Percentiles rank a stretch among this genome's conserved stretches.
These are phyloP conservation scores for Calephelis virginiensis DNA, from an alignment of 1,140 invertebrate species.

Conservation along the genomic window DNA sequence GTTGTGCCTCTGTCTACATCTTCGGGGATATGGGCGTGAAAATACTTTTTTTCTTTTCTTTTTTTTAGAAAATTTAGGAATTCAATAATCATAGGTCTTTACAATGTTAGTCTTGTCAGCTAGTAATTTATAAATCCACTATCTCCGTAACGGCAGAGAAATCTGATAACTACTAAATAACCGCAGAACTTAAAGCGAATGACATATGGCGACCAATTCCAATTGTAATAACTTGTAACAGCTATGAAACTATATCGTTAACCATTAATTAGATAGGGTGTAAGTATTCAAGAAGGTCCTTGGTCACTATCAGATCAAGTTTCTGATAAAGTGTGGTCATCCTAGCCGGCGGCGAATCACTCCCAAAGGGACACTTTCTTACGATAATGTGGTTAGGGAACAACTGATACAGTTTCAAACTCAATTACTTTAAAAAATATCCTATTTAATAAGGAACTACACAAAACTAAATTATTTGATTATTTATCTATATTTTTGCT, in stretches of 20 bases:
- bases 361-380: constrained; percentile 57
- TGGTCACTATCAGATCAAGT: constrained; percentile 47
- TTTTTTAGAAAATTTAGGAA: too few species aligned
- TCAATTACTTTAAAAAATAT: neutral
- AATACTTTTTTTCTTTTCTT: too few species aligned
- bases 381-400: constrained; percentile 35
- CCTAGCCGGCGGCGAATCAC: constrained; percentile 52
- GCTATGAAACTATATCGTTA: constrained; percentile 65
- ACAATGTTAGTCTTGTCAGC: too few species aligned
- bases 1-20: too few species aligned
- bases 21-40: too few species aligned
- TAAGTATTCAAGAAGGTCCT: constrained; percentile 24
- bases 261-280: constrained; percentile 65
- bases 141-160: neutral
- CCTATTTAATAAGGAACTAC: constrained; percentile 20
- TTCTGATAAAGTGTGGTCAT: constrained; percentile 63
- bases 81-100: too few species aligned
- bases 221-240: constrained; percentile 59
- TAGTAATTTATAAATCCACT: too few species aligned
- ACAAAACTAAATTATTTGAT: too few species aligned
- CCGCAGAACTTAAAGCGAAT: constrained; percentile 44
- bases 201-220: constrained; percentile 55
- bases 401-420: neutral
- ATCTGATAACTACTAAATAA: constrained; percentile 37
- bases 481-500: too few species aligned